Evolutionary conservation across 30 jellyfish, hydroid and myxozoan species (phyloP), one percentile per base, ranked within the genome.

Genomic region (Sanderia malayensis): DNA sequence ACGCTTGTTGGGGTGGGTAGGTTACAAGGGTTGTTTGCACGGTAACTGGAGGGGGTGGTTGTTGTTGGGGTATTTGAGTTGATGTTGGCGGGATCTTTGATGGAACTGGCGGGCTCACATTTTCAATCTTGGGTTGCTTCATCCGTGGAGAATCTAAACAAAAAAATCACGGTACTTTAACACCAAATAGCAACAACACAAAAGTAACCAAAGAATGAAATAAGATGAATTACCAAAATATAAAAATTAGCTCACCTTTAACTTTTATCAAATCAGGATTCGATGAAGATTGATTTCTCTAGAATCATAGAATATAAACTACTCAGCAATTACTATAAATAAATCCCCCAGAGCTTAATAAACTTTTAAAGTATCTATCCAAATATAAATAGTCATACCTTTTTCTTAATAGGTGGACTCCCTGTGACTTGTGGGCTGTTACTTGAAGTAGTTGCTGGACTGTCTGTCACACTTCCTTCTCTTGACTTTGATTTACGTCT

Each of bases 401-500:
- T 70, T 52, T 76, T 85, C 71, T 85, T 85, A 7, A 83, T 53
- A 9, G 86, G 95, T n/a, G 95, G 95, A 53, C 95, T 85, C 1
- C 95, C 82, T 21, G 86, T 33, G 28, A 67, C 87, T 10, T 47
- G 72, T 1, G 88, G 84, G 44, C 88, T 83, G 46, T 69, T 82
- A 46, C 91, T 65, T 0, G 90, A 73, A 13, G 82, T 79, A 64
- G 65, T 49, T 33, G 80, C 82, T n/a, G 85, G 84, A 29, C 81
- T 66, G 28, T 59, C 73, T 64, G 85, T 81, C 25, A 62, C 82
- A 44, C 82, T 82, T 0, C 95, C 81, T 64, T 81, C 89, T 30
- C 95, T 94, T 52, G 93, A 81, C 37, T 82, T 81, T 10, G 97
- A 79, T 28, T 82, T 86, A n/a, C 88, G 81, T 0, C 86, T 59